phyloP scores from a whole-genome alignment of 2,888 invertebrate genomes.

The Thecophora atra region DNA sequence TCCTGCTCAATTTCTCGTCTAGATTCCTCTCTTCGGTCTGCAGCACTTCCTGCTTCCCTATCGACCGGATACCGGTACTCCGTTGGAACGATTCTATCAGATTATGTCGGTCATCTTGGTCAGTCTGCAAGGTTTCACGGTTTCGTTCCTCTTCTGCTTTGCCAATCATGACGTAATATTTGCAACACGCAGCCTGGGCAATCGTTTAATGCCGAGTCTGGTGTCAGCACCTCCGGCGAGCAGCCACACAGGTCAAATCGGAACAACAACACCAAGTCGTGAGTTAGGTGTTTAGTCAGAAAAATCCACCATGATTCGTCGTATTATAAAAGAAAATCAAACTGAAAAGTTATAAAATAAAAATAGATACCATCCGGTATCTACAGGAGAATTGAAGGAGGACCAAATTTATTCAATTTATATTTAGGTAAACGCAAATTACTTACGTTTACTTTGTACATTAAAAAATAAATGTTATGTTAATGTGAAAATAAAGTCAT shows the following conservation, averaged over 20 bases:
- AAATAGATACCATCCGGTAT: too few species aligned
- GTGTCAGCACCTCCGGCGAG: slow-evolving; percentile 60
- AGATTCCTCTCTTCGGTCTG: slow-evolving; percentile 79
- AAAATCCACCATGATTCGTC: neutral
- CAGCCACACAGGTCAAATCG: slow-evolving; percentile 64
- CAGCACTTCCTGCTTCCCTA: slow-evolving; percentile 78
- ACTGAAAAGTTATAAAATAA: too few species aligned
- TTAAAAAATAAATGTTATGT: too few species aligned
- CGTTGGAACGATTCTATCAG: slow-evolving; percentile 72
- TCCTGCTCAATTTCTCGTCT: slow-evolving; percentile 14
- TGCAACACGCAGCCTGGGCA: slow-evolving; percentile 67
- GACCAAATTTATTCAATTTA: neutral
- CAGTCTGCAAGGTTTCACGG: slow-evolving; percentile 79
- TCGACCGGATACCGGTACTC: slow-evolving; percentile 70
- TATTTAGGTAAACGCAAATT: neutral
- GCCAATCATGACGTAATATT: slow-evolving; percentile 78
- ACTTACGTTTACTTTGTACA: too few species aligned
- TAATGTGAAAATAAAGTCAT: too few species aligned
- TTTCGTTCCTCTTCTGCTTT: slow-evolving; percentile 78
- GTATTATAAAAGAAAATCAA: neutral
- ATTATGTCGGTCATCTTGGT: slow-evolving; percentile 74
- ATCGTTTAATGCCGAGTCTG: slow-evolving; percentile 63
- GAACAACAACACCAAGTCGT: slow-evolving; percentile 64
- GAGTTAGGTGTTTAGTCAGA: slow-evolving; percentile 61
- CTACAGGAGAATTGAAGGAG: neutral